A percentile compares a stretch with the other conserved stretches of the same genome.
Conservation (phyloP, 2,797 vertebrate genomes). For the Prionace glauca region DNA sequence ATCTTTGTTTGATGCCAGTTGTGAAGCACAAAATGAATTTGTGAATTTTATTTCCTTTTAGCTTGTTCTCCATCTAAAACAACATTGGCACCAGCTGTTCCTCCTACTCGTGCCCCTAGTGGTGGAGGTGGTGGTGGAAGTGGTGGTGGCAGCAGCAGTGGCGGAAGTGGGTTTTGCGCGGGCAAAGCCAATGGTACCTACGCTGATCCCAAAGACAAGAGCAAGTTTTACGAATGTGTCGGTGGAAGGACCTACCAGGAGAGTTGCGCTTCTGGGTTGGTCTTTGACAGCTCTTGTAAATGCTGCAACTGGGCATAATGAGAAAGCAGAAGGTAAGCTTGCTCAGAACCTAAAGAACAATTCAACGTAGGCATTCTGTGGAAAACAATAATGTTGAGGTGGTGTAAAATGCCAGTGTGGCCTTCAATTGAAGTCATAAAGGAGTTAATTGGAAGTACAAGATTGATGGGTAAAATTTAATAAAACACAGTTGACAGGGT, state of each 20-base stretch:
- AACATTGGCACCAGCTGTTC: constrained; percentile 39
- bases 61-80: constrained; percentile 18
- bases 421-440: neutral
- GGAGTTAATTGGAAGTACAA: neutral
- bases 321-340: neutral
- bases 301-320: constrained; percentile 66
- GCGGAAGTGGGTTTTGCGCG: constrained; percentile 40
- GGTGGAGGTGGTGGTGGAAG: neutral
- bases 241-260: constrained; percentile 50
- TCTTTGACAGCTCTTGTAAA: constrained; percentile 57
- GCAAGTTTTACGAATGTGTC: constrained; percentile 56
- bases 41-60: constrained; percentile 47
- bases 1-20: neutral
- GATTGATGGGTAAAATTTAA: neutral
- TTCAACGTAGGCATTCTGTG: neutral
- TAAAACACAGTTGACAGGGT: neutral
- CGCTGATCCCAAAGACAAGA: constrained; percentile 53
- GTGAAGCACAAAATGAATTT: constrained; percentile 41
- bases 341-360: neutral
- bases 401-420: neutral
- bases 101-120: neutral
- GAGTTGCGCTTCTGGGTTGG: constrained; percentile 50
- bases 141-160: constrained; percentile 31
- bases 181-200: constrained; percentile 59
- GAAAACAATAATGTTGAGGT: neutral